A percentile compares a stretch with the other conserved stretches of the same genome.
Evolutionary conservation across 2,888 invertebrate species (phyloP).

Genomic region (Nemurella pictetii): DNA sequence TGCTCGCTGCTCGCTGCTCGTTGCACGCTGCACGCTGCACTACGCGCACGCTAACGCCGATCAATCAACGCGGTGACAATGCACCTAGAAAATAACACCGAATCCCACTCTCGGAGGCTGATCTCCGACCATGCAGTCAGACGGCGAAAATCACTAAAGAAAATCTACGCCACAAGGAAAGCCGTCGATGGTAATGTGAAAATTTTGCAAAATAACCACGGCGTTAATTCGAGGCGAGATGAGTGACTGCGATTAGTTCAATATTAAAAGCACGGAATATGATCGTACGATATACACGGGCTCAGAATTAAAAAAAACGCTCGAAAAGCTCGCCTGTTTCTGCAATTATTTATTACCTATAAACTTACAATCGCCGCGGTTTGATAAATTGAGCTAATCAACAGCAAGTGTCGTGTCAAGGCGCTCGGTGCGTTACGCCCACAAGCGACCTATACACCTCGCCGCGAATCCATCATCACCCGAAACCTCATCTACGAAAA

Average conservation of each 20-base stretch:
- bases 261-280: not conserved
- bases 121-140: not conserved
- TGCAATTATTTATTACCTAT: not conserved
- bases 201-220: not conserved
- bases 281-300: not conserved
- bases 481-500: not conserved
- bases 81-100: not conserved
- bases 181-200: not conserved
- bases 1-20: not conserved
- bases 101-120: not conserved
- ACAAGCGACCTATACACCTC: not conserved
- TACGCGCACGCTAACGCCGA: not conserved
- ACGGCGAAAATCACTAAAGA: not conserved
- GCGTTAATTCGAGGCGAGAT: not conserved
- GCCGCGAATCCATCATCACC: not conserved
- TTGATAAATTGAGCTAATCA: not conserved
- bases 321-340: not conserved
- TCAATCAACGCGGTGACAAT: not conserved
- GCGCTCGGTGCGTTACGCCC: not conserved
- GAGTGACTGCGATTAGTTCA: not conserved
- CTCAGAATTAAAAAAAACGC: not conserved
- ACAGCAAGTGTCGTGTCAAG: not conserved
- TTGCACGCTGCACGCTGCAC: not conserved
- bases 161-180: not conserved
- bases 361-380: not conserved